Conservation (phyloP, 2,888 invertebrate species). For the Halocaridina rubra region DNA sequence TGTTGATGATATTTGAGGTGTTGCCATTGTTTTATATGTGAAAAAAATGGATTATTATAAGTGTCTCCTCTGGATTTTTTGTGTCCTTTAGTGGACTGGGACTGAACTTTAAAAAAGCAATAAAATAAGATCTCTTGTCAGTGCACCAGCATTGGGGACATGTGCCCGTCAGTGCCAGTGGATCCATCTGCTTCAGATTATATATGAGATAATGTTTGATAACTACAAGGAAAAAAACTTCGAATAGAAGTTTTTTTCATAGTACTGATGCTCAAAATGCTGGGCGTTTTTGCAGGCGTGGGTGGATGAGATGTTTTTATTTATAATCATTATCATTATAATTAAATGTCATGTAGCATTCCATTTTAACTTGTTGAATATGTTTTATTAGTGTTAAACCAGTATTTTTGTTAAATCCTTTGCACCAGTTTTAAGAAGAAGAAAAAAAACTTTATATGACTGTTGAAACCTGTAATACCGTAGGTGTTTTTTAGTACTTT, state of each 20-base stretch:
- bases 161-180: slow-evolving; percentile 24
- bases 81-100: slow-evolving; percentile 53
- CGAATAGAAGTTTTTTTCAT: too few species aligned
- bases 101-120: slow-evolving; percentile 56
- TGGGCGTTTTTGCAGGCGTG: too few species aligned
- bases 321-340: background rate
- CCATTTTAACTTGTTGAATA: background rate
- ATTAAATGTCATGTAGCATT: background rate
- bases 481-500: too few species aligned
- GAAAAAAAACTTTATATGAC: too few species aligned
- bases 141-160: slow-evolving; percentile 38
- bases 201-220: too few species aligned
- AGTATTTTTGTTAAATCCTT: too few species aligned
- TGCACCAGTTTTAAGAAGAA: too few species aligned
- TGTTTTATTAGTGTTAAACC: background rate
- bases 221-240: too few species aligned
- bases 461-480: too few species aligned
- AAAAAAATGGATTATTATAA: slow-evolving; percentile 55
- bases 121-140: slow-evolving; percentile 52
- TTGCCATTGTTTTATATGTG: slow-evolving; percentile 57
- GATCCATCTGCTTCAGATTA: background rate
- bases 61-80: slow-evolving; percentile 55
- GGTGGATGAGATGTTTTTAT: too few species aligned
- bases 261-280: too few species aligned
- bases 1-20: slow-evolving; percentile 59